Base-by-base conservation (phyloP, 2,888 invertebrate species). In the Pristionchus entomophagus region DNA sequence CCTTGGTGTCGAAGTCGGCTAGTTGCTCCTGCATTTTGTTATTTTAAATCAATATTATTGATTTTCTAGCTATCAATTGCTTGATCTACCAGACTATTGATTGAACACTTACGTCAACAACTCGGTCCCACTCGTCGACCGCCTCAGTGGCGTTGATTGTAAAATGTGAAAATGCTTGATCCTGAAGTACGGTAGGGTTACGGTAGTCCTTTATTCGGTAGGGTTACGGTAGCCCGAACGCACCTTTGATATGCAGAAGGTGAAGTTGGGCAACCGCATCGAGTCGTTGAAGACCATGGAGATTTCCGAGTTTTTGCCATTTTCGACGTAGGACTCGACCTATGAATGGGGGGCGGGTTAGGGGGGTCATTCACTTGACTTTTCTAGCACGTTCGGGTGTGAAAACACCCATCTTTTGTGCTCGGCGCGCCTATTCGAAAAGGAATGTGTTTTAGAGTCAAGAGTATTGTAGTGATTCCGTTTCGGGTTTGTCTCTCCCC, bases 131-230 rank as follows among this genome's bases (percentile, higher is more conserved):
- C 53, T 91, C 91, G 69, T 90, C 91, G 62, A 87, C 87, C 0
- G 89, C 86, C 38, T 91, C 91, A 77, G 86, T 87, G 12, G 87
- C 87, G 83, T 92, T 91, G 80, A 92, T 69, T 32, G 91, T 89
- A 86, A 93, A 92, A 80, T 93, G 93, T n/a, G 91, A 90, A 90
- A 91, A 92, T 14, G 92, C 93, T 86, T 92, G 92, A 22, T 88
- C 85, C 73, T 73, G 73, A 2, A 45, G 45, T n/a, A 19, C 4
- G 22, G 3, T n/a, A n/a, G 41, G 26, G n/a, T 73, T 73, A 69
- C 19, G n/a, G 3, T 17, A 69, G 12, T 10, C 8, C 19, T 65
- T 35, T 35, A 17, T n/a, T 14, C 14, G 22, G 3, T 5, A 38
- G 41, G 22, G 22, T 73, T 41, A 69, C 5, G 10, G 8, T n/a